A percentile compares a stretch with the other conserved stretches of the same genome.
These are phyloP conservation scores for Limnephilus rhombicus DNA, from an alignment of 2,888 invertebrate genomes.

Conservation along the genomic window DNA sequence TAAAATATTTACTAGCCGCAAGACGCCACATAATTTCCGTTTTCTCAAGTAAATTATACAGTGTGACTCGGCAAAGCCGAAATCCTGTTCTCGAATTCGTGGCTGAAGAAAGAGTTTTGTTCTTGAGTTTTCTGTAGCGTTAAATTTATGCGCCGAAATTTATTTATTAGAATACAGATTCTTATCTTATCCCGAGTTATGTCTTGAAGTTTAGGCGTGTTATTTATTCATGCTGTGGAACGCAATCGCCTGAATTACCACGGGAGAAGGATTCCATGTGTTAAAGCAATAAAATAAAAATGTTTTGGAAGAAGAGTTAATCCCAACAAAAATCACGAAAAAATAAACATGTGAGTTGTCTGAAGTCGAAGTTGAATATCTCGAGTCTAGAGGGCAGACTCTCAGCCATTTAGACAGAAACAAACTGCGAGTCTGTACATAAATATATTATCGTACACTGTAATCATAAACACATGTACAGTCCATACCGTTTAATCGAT, in stretches of 20 bases:
- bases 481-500: too few relatives aligned
- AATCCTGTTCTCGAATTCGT: not conserved
- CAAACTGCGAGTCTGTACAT: too few relatives aligned
- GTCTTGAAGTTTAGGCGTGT: not conserved
- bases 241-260: not conserved
- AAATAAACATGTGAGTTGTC: not conserved
- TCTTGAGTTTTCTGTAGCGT: slow-evolving; percentile 31
- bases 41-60: slow-evolving; percentile 16
- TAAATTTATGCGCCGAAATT: slow-evolving; percentile 54
- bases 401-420: too few relatives aligned
- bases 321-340: not conserved
- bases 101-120: slow-evolving; percentile 6
- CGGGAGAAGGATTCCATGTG: not conserved
- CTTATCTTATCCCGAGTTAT: slow-evolving; percentile 34
- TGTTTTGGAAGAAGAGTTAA: not conserved
- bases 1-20: not conserved
- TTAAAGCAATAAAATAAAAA: not conserved
- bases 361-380: not conserved
- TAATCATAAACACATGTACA: too few relatives aligned
- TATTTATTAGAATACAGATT: slow-evolving; percentile 48
- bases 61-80: slow-evolving; percentile 14
- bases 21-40: not conserved
- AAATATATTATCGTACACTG: too few relatives aligned
- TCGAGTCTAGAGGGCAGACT: not conserved
- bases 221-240: slow-evolving; percentile 20